Evolutionary conservation across 1,140 invertebrate species (phyloP), one percentile per base, ranked within the genome.

Genomic region (Trichonephila inaurata): DNA sequence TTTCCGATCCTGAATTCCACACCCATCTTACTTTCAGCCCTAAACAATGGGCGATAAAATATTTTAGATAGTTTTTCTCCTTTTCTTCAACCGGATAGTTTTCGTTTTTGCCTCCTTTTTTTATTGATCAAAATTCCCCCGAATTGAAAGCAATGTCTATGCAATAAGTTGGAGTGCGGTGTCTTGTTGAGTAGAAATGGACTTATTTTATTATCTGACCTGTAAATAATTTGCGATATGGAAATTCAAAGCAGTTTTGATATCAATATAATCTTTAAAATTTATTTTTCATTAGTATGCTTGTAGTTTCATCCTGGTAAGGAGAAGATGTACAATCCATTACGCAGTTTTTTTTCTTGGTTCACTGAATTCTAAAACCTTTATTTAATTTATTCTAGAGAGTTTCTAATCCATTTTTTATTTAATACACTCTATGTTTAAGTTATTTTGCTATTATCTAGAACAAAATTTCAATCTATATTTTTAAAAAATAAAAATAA

Each of bases 31-130:
- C 24, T 87, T 64, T 83, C n/a, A 87, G 58, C 8, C 69, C 82
- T 62, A 92, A 62, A 92, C 90, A 92, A 92, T 85, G 81, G 82
- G 66, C 66, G 77, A 40, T 72, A 61, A 92, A 92, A 92, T 92
- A 92, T 92, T 92, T 92, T 87, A 51, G 89, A 33, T 87, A 72
- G 87, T 66, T 91, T 91, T 82, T 91, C 44, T 77, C 66, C 21
- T 8, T 51, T 61, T 61, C 77, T 81, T 72, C 58, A 19, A 60
- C 64, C 51, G 64, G 72, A 40, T 69, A 82, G 61, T 40, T 82
- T 89, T 58, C 51, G 2, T 58, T 21, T 51, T 58, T 83, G 8
- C 44, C 16, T 83, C 28, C 28, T 58, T 83, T 18, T 24, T 24
- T 6, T n/a, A 8, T 21, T 88, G 58, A 64, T 64, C 86, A 58